A percentile compares a stretch with the other conserved stretches of the same genome.
These are phyloP conservation scores for Sipha flava DNA, from an alignment of 1,140 invertebrate genomes.

Conservation along the genomic window DNA sequence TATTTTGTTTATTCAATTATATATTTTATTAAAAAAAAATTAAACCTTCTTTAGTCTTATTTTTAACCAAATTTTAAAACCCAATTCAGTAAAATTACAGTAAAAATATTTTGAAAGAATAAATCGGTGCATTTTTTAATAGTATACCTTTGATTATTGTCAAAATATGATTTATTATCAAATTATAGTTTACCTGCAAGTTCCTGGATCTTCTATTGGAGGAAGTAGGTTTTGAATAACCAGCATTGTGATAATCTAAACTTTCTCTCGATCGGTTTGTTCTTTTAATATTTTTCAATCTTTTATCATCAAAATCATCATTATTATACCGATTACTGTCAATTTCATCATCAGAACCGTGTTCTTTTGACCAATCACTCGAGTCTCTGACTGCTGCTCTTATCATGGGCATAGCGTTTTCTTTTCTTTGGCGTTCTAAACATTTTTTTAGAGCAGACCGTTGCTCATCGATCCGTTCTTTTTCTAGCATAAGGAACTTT, in stretches of 20 bases:
- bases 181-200: background rate
- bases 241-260: background rate
- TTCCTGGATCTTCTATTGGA: background rate
- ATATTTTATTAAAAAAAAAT: too few relatives aligned
- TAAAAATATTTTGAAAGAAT: too few relatives aligned
- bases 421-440: conserved; percentile 7
- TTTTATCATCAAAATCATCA: background rate
- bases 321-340: conserved; percentile 14
- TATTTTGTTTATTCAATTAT: too few relatives aligned
- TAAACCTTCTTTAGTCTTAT: too few relatives aligned
- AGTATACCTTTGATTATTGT: too few relatives aligned
- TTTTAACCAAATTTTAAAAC: too few relatives aligned
- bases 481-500: conserved; percentile 68
- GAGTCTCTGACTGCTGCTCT: background rate
- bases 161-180: too few relatives aligned
- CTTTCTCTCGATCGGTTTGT: background rate
- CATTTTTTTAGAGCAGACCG: conserved; percentile 31
- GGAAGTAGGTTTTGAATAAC: background rate
- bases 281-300: background rate
- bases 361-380: background rate
- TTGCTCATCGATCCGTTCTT: conserved; percentile 52
- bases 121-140: too few relatives aligned
- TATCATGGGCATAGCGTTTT: background rate
- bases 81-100: too few relatives aligned
- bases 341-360: conserved; percentile 13